Evolutionary conservation across 2,797 vertebrate species (phyloP).

Genomic region (Neomorphus geoffroyi): DNA sequence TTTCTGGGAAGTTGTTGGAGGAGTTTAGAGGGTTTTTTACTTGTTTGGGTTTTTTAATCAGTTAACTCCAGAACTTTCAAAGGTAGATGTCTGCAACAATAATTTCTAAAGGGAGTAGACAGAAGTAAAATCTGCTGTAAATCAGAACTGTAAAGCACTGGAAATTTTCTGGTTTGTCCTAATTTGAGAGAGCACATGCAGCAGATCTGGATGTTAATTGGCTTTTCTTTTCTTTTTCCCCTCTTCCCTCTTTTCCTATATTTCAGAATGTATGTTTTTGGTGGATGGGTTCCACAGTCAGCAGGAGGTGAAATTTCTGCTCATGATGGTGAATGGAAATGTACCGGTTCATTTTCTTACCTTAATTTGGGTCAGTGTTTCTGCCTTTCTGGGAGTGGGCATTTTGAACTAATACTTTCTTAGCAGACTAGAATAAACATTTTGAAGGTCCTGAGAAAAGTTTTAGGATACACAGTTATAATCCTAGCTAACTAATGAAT

Average conservation of each 20-base stretch:
- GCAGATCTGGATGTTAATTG: conserved; percentile 34
- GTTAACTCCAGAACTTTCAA: background rate
- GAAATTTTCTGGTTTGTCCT: conserved; percentile 8
- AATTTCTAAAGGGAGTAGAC: background rate
- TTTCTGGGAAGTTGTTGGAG: background rate
- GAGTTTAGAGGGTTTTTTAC: background rate
- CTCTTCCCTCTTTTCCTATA: background rate
- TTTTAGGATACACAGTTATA: background rate
- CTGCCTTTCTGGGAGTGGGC: conserved; percentile 4
- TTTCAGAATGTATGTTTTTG: conserved; percentile 95
- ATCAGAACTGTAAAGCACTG: background rate
- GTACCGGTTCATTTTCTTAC: conserved; percentile 88
- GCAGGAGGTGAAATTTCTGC: conserved; percentile 75
- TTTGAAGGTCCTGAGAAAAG: background rate
- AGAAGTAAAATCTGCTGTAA: background rate
- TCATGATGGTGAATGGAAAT: conserved; percentile 89
- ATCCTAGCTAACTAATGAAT: background rate
- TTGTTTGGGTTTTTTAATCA: background rate
- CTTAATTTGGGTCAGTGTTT: conserved; percentile 89
- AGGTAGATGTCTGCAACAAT: background rate
- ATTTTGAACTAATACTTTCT: conserved; percentile 7
- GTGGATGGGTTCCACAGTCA: conserved; percentile 92
- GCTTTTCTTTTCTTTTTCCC: conserved; percentile 11
- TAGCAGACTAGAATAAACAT: background rate
- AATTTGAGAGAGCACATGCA: conserved; percentile 32